Conservation (phyloP, 1,140 invertebrate genomes). For the Zaprionus gabonicus region DNA sequence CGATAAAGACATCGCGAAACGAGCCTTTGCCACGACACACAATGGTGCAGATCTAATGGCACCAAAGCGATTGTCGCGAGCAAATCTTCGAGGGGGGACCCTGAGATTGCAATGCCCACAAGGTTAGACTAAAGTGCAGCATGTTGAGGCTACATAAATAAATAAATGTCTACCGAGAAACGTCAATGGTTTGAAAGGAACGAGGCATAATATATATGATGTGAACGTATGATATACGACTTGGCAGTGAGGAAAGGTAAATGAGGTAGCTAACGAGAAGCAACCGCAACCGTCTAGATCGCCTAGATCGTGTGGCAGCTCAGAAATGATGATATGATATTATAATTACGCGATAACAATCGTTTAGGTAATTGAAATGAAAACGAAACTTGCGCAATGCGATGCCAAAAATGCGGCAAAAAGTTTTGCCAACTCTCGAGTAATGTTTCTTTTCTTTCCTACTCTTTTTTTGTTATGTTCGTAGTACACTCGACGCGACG, state of each 20-base stretch:
- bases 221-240: background rate
- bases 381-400: conserved; percentile 60
- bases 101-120: conserved; percentile 19
- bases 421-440: conserved; percentile 24
- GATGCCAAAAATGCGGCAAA: conserved; percentile 36
- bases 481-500: conserved; percentile 14
- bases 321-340: background rate
- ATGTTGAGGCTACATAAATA: conserved; percentile 4
- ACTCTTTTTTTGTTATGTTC: background rate
- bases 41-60: background rate
- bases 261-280: background rate
- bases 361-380: conserved; percentile 6
- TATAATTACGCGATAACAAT: conserved; percentile 9
- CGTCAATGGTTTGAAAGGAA: conserved; percentile 6
- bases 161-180: conserved; percentile 5
- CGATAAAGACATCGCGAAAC: conserved; percentile 33
- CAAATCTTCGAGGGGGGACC: background rate
- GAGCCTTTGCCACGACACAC: conserved; percentile 48
- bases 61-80: background rate
- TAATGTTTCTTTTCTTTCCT: conserved; percentile 13
- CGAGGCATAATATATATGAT: background rate
- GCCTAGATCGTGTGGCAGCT: background rate
- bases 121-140: conserved; percentile 33
- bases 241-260: background rate
- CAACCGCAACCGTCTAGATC: conserved; percentile 2